Percentiles rank a stretch among this genome's conserved stretches.
phyloP scores from a whole-genome alignment of 2,888 invertebrate species.

The Stenodera caucasica region DNA sequence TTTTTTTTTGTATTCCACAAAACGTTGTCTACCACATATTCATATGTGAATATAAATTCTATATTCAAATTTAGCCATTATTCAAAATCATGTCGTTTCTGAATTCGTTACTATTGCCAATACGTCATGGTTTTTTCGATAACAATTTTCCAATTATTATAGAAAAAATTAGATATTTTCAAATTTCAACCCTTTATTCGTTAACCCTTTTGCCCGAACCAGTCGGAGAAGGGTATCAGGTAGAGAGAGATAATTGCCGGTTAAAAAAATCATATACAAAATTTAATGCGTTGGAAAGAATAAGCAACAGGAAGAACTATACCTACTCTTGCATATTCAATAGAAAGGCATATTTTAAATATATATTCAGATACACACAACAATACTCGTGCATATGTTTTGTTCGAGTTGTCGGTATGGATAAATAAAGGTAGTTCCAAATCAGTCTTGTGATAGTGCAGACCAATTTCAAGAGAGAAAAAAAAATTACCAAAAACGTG shows the following conservation, averaged over 20 bases:
- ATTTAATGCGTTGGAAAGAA: conserved; percentile 32
- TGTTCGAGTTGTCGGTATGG: conserved; percentile 35
- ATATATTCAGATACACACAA: conserved; percentile 39
- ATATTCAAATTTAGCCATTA: conserved; percentile 9
- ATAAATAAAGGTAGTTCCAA: conserved; percentile 34
- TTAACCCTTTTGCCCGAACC: conserved; percentile 28
- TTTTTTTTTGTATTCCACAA: not conserved
- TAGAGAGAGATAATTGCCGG: conserved; percentile 28
- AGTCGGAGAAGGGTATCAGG: conserved; percentile 22
- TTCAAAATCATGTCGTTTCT: conserved; percentile 13
- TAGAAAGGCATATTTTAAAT: conserved; percentile 50
- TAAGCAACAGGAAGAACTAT: conserved; percentile 50
- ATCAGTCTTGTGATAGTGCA: not conserved
- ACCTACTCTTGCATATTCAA: conserved; percentile 46
- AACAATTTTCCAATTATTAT: too few relatives aligned
- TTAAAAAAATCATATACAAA: conserved; percentile 18
- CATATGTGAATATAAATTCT: not conserved
- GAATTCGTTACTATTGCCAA: conserved; percentile 16
- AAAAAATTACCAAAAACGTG: not conserved
- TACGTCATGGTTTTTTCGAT: too few relatives aligned
- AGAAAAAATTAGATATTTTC: too few relatives aligned
- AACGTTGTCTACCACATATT: conserved; percentile 6
- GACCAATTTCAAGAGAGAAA: not conserved
- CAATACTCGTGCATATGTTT: conserved; percentile 50
- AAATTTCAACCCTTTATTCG: conserved; percentile 10